phyloP scores from a whole-genome alignment of 2,888 invertebrate species.

The Lasius platythorax region DNA sequence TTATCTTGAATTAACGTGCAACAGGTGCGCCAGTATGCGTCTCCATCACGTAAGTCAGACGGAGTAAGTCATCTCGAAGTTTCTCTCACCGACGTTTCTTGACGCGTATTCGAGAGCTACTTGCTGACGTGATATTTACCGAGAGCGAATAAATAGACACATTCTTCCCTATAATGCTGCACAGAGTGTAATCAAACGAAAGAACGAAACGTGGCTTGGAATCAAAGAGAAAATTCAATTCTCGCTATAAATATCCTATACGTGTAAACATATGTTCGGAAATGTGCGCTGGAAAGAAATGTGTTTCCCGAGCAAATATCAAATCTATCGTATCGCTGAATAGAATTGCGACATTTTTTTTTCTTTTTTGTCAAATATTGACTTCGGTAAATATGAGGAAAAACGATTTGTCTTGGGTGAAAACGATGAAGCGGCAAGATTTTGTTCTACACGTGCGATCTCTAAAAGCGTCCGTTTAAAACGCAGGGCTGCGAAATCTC shows the following conservation, averaged over 20 bases:
- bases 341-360: background rate
- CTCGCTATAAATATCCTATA: background rate
- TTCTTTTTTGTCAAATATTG: constrained; percentile 9
- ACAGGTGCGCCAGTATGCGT: constrained; percentile 79
- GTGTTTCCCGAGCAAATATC: background rate
- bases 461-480: background rate
- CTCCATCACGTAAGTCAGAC: constrained; percentile 69
- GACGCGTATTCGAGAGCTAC: constrained; percentile 40
- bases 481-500: background rate
- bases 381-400: background rate
- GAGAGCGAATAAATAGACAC: background rate
- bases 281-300: background rate
- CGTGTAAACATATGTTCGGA: background rate
- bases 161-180: background rate
- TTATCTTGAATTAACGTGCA: constrained; percentile 82
- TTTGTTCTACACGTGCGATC: background rate
- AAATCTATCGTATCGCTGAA: background rate
- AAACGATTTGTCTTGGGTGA: background rate
- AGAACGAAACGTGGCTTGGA: background rate
- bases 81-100: constrained; percentile 59
- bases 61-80: constrained; percentile 73
- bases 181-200: background rate
- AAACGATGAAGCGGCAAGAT: background rate
- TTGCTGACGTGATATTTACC: constrained; percentile 2
- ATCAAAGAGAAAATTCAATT: background rate